Percentiles rank a stretch among this genome's conserved stretches.
These are phyloP conservation scores for Eudemis profundana DNA, from an alignment of 2,888 invertebrate genomes.

Conservation along the genomic window DNA sequence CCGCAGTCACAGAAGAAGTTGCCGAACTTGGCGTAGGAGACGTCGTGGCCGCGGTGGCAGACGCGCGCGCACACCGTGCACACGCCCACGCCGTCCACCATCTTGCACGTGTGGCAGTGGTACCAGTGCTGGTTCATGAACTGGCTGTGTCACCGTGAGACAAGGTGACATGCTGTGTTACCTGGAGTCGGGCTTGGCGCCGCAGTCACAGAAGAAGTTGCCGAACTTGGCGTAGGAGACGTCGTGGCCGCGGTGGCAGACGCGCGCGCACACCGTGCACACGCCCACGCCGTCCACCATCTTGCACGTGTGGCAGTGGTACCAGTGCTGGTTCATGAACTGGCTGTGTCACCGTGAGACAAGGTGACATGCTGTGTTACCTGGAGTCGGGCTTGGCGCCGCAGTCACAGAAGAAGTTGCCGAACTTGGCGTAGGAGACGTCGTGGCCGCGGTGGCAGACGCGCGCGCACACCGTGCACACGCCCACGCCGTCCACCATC, in stretches of 20 bases:
- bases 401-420: constrained; percentile 99
- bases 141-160: constrained; percentile 98
- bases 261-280: constrained; percentile 98
- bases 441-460: constrained; percentile 99
- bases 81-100: constrained; percentile 99
- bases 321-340: constrained; percentile 99
- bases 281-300: constrained; percentile 99
- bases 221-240: constrained; percentile 99
- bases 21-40: constrained; percentile 99
- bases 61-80: constrained; percentile 99
- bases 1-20: constrained; percentile 99
- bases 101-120: constrained; percentile 99
- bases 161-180: too few species aligned
- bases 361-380: too few species aligned
- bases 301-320: constrained; percentile 99
- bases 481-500: constrained; percentile 99
- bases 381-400: constrained; percentile 95
- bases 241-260: constrained; percentile 98
- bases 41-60: constrained; percentile 98
- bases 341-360: constrained; percentile 98
- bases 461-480: constrained; percentile 98
- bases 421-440: constrained; percentile 98
- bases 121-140: constrained; percentile 99
- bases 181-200: constrained; percentile 94
- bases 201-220: constrained; percentile 99